Evolutionary conservation across 2,113 vertebrate genomes (phyloP).

Genomic region (Corythornis cristatus): DNA sequence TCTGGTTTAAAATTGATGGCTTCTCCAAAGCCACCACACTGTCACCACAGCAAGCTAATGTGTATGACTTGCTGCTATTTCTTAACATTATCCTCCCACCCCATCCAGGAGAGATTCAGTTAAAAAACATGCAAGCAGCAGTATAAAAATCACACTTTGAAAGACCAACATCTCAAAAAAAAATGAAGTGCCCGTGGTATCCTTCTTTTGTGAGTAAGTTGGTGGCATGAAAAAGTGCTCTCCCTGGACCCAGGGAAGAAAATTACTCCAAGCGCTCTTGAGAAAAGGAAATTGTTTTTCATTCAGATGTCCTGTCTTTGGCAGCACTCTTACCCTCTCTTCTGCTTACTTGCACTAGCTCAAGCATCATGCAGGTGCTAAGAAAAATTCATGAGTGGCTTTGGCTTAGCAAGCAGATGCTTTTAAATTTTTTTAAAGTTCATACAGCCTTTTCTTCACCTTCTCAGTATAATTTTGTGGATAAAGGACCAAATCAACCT

Average conservation of each 20-base stretch:
- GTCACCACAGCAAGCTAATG: not conserved
- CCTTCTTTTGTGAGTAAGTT: not conserved
- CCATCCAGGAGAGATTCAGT: not conserved
- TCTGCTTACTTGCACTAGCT: conserved; percentile 4
- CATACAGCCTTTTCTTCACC: not conserved
- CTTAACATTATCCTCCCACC: not conserved
- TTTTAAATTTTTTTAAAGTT: conserved; percentile 11
- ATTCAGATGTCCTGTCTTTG: not conserved
- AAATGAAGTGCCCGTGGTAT: not conserved
- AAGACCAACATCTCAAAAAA: not conserved
- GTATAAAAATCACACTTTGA: not conserved
- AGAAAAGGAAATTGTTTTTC: not conserved
- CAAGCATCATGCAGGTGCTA: not conserved
- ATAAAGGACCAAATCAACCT: conserved; percentile 6
- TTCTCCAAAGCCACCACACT: not conserved
- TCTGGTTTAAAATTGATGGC: not conserved
- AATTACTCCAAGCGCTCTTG: not conserved
- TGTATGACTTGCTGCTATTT: not conserved
- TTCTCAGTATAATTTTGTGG: not conserved
- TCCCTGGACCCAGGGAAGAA: not conserved
- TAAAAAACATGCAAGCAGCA: not conserved
- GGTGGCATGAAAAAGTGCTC: not conserved
- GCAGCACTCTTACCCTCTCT: not conserved
- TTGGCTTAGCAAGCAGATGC: conserved; percentile 39
- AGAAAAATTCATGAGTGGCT: conserved; percentile 52